Conservation (phyloP, 2,113 vertebrate genomes). For the Odocoileus hemionus region DNA sequence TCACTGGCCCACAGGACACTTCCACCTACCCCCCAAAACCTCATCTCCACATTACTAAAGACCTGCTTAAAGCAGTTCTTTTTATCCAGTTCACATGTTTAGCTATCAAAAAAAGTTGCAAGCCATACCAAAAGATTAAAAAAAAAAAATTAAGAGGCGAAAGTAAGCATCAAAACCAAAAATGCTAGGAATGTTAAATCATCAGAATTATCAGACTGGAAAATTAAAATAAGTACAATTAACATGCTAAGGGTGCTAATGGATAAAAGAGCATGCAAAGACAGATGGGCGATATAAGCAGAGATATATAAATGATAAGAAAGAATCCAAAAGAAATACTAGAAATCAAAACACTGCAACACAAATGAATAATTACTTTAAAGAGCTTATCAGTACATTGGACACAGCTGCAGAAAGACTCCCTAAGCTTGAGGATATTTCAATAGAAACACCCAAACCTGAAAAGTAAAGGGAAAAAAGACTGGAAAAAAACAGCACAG, state of each 20-base stretch:
- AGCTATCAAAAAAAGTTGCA: neutral
- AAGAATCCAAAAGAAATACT: neutral
- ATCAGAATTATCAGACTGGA: neutral
- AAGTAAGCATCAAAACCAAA: neutral
- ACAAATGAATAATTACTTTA: neutral
- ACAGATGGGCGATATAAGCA: neutral
- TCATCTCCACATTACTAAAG: neutral
- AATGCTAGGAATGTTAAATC: neutral
- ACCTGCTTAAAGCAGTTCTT: neutral
- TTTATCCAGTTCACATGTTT: neutral
- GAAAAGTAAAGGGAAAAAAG: neutral
- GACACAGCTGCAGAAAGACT: neutral
- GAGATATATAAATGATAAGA: neutral
- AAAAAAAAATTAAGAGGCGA: neutral
- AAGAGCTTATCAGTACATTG: neutral
- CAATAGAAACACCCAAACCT: neutral
- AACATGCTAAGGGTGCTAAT: neutral
- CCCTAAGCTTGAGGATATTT: neutral
- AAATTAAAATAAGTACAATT: neutral
- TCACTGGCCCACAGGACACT: neutral
- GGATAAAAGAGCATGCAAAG: neutral
- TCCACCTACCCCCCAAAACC: accelerated
- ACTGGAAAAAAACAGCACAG: neutral
- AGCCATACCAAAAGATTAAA: neutral
- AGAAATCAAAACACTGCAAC: neutral